phyloP scores from a whole-genome alignment of 2,888 invertebrate genomes.

The Malthinus seriepunctatus region DNA sequence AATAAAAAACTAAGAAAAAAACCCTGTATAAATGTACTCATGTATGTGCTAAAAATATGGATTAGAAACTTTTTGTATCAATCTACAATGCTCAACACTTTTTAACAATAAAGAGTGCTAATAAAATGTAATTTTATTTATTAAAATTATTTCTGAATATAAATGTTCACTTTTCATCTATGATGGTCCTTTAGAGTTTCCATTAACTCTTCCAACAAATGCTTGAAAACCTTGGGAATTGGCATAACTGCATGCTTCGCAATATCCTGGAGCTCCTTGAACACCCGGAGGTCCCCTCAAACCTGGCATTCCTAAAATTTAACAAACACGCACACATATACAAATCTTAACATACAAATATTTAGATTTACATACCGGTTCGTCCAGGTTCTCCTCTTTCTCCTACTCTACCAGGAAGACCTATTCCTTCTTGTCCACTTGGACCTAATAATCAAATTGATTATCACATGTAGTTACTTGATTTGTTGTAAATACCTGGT shows the following conservation, averaged over 20 bases:
- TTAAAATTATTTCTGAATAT: too few relatives aligned
- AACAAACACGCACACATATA: neutral
- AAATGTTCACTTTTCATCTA: neutral
- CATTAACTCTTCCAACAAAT: conserved; percentile 56
- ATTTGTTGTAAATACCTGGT: conserved; percentile 58
- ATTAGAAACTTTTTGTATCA: too few relatives aligned
- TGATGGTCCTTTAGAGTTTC: conserved; percentile 64
- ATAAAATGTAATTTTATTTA: too few relatives aligned
- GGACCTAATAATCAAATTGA: conserved; percentile 55
- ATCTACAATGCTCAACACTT: too few relatives aligned
- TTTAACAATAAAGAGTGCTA: too few relatives aligned
- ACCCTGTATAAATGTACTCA: too few relatives aligned
- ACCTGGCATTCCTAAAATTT: conserved; percentile 42
- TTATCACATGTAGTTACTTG: neutral
- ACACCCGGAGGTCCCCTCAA: conserved; percentile 66
- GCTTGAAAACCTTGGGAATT: conserved; percentile 57
- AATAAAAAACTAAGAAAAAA: too few relatives aligned
- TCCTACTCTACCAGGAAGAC: conserved; percentile 71
- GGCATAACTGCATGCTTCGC: conserved; percentile 66
- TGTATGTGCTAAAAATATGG: too few relatives aligned
- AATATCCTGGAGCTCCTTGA: conserved; percentile 67
- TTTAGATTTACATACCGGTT: conserved; percentile 64
- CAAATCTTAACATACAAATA: conserved; percentile 1
- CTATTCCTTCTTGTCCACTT: conserved; percentile 69
- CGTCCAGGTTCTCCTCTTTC: conserved; percentile 75